Conservation (phyloP, 2,797 vertebrate species). For the Phoebastria nigripes region DNA sequence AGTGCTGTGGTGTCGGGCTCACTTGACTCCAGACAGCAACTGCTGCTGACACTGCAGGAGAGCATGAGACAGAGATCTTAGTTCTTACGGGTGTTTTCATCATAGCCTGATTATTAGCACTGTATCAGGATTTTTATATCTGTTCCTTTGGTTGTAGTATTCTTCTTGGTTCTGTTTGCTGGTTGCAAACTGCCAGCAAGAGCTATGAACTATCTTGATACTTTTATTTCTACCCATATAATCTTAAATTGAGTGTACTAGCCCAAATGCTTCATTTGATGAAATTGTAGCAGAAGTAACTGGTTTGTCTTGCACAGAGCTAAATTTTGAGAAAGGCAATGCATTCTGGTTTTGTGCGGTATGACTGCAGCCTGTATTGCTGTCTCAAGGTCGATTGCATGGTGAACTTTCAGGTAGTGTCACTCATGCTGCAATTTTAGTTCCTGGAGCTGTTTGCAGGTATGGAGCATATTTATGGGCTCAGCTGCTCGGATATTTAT, state of each 20-base stretch:
- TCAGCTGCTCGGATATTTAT: neutral
- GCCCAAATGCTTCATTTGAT: neutral
- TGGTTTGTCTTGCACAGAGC: neutral
- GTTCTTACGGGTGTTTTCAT: neutral
- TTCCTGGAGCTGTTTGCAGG: neutral
- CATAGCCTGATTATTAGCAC: neutral
- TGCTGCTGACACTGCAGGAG: neutral
- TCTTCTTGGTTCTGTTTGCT: neutral
- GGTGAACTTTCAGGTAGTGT: neutral
- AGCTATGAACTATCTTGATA: neutral
- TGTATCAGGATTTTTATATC: neutral
- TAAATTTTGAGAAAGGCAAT: too few species aligned
- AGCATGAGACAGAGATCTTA: accelerated
- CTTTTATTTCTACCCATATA: neutral
- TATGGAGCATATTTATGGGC: neutral
- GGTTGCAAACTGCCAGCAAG: neutral
- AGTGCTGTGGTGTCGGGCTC: accelerated
- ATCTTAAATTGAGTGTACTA: neutral
- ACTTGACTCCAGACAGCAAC: neutral
- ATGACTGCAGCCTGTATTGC: neutral
- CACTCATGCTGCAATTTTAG: accelerated
- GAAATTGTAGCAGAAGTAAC: neutral
- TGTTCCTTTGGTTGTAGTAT: neutral
- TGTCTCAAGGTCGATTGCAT: accelerated
- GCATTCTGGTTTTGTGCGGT: neutral